Conservation (phyloP, 2,113 vertebrate genomes). For the Pao palembangensis region DNA sequence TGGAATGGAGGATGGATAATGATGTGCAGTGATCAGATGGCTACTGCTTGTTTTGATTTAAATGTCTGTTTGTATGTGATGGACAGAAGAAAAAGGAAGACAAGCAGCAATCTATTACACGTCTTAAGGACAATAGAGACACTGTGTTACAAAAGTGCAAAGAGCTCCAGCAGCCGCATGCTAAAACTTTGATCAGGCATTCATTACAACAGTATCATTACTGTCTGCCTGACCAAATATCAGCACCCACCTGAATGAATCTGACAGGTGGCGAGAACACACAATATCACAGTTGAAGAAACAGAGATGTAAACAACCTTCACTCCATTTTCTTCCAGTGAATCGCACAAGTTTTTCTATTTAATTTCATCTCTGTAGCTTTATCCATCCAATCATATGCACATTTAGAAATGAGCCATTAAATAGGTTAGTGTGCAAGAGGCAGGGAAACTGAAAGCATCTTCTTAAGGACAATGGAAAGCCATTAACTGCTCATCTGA, state of each 20-base stretch:
- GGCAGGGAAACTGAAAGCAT: slow-evolving; percentile 32
- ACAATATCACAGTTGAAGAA: slow-evolving; percentile 25
- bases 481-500: slow-evolving; percentile 43
- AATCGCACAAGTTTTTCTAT: slow-evolving; percentile 19
- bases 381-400: slow-evolving; percentile 5
- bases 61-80: slow-evolving; percentile 30
- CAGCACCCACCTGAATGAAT: slow-evolving; percentile 38
- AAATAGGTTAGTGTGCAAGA: slow-evolving; percentile 18
- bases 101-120: slow-evolving; percentile 26
- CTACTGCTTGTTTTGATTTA: slow-evolving; percentile 23
- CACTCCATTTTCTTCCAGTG: slow-evolving; percentile 5
- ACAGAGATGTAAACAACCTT: slow-evolving; percentile 41
- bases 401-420: slow-evolving; percentile 29
- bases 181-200: slow-evolving; percentile 62
- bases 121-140: background rate
- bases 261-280: slow-evolving; percentile 13
- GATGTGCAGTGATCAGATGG: slow-evolving; percentile 30
- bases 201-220: slow-evolving; percentile 66
- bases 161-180: slow-evolving; percentile 30
- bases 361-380: slow-evolving; percentile 31
- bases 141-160: slow-evolving; percentile 31
- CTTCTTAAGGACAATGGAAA: slow-evolving; percentile 53
- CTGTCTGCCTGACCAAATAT: slow-evolving; percentile 35
- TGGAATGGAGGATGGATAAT: slow-evolving; percentile 35
- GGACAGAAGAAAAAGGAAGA: slow-evolving; percentile 13